Conservation (phyloP, 2,797 vertebrate genomes). For the Rachycentron canadum region DNA sequence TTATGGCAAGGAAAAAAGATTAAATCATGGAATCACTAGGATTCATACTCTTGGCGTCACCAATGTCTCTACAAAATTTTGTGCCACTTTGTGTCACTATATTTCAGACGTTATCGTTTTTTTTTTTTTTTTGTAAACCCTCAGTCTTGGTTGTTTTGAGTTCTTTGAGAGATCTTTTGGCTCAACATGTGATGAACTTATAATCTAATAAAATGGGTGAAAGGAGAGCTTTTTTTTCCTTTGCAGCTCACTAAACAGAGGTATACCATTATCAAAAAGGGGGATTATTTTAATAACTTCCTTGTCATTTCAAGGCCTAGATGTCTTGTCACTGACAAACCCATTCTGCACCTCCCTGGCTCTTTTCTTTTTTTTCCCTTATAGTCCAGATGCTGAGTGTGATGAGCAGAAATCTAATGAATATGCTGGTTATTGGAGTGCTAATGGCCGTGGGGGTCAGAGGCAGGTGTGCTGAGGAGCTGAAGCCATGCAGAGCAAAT, state of each 20-base stretch:
- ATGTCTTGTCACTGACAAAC: slow-evolving; percentile 23
- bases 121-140: too few relatives aligned
- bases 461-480: slow-evolving; percentile 63
- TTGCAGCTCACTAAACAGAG: slow-evolving; percentile 6
- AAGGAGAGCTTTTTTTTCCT: neutral
- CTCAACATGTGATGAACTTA: slow-evolving; percentile 1
- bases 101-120: neutral
- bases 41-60: neutral
- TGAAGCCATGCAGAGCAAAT: slow-evolving; percentile 66
- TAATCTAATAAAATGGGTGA: slow-evolving; percentile 4
- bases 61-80: neutral
- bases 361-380: neutral
- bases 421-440: slow-evolving; percentile 45
- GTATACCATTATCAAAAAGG: slow-evolving; percentile 6
- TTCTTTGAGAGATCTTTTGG: neutral
- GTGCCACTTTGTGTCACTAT: neutral
- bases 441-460: slow-evolving; percentile 54
- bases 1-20: neutral
- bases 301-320: slow-evolving; percentile 9
- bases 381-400: slow-evolving; percentile 50
- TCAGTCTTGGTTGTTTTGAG: neutral
- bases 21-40: neutral
- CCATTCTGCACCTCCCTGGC: slow-evolving; percentile 11
- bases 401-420: slow-evolving; percentile 59
- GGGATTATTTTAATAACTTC: neutral